Percentiles rank a stretch among this genome's conserved stretches.
These are phyloP conservation scores for Lycophotia porphyrea DNA, from an alignment of 2,888 invertebrate genomes.

Conservation along the genomic window DNA sequence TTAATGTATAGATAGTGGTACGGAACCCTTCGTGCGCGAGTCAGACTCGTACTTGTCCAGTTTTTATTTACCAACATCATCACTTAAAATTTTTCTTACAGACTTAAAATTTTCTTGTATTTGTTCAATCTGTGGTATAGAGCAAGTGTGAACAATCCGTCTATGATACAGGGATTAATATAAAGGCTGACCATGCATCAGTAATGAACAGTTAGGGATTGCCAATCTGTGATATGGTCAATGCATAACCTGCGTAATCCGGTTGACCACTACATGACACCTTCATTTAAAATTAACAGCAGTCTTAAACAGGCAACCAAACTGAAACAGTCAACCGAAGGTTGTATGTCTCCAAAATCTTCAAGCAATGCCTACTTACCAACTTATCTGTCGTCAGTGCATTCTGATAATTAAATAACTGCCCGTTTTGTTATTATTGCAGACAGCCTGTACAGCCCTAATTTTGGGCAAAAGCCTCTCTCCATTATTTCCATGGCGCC, in stretches of 20 bases:
- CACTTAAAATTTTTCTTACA: no score
- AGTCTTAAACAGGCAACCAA: not conserved
- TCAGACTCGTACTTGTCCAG: no score
- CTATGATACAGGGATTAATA: slow-evolving; percentile 15
- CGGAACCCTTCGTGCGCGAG: no score
- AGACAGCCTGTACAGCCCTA: no score
- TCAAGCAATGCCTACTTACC: not conserved
- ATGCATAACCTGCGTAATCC: not conserved
- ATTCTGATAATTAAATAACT: not conserved
- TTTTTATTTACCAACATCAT: not conserved
- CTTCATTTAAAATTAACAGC: not conserved
- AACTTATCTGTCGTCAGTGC: not conserved
- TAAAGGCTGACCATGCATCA: not conserved
- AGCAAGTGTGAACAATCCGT: slow-evolving; percentile 5
- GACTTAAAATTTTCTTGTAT: not conserved
- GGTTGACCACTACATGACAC: not conserved
- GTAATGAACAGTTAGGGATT: not conserved
- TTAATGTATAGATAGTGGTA: no score
- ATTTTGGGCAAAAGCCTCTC: no score
- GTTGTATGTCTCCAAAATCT: not conserved
- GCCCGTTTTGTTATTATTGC: not conserved
- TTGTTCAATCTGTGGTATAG: not conserved
- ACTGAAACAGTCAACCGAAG: not conserved
- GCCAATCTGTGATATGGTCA: not conserved
- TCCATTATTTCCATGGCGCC: not conserved